Conservation (phyloP, 2,797 vertebrate genomes). For the Xenops minutus region DNA sequence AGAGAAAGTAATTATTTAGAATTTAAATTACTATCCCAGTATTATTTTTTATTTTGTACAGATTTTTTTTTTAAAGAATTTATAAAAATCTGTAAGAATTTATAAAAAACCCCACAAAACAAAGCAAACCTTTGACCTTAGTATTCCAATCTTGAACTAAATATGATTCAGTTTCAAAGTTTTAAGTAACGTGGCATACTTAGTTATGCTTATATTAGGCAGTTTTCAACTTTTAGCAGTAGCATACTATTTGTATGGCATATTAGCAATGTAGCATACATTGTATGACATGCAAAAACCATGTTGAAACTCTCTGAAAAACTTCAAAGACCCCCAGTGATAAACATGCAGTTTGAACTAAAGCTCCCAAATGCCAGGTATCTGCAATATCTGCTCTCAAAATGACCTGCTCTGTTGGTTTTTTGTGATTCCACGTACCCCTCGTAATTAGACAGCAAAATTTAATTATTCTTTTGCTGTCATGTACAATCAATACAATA, state of each 20-base stretch:
- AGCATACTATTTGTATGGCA: neutral
- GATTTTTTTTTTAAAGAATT: neutral
- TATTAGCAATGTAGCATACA: neutral
- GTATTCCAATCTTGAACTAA: neutral
- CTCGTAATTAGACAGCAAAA: constrained; percentile 4
- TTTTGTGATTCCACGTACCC: neutral
- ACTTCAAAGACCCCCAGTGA: neutral
- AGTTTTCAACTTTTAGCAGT: neutral
- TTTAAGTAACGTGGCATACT: neutral
- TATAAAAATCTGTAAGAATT: neutral
- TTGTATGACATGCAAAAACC: neutral
- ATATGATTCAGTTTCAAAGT: neutral
- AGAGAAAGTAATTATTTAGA: neutral
- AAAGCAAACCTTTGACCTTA: neutral
- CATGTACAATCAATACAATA: too few relatives aligned
- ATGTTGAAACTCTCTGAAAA: neutral
- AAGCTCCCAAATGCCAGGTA: neutral
- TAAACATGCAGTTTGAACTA: neutral
- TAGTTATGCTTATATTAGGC: neutral
- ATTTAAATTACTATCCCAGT: neutral
- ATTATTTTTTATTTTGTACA: neutral
- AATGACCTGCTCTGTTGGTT: neutral
- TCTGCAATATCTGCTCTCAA: neutral
- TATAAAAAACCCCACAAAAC: neutral
- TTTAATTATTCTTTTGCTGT: constrained; percentile 32